phyloP scores from a whole-genome alignment of 2,797 vertebrate genomes.

The Gephyroberyx darwinii region DNA sequence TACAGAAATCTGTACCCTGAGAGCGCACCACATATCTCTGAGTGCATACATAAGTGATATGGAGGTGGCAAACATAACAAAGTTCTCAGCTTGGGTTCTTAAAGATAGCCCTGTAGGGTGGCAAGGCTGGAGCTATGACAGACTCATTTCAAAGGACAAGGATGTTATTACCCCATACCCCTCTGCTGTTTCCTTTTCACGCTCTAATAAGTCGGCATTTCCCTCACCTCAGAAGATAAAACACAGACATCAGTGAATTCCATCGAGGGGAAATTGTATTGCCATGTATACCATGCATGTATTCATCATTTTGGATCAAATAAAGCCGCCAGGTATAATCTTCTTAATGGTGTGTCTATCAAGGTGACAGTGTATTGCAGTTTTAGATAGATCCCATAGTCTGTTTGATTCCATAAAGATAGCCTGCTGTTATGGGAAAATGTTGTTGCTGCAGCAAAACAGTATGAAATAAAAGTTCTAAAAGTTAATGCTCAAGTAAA shows the following conservation, averaged over 20 bases:
- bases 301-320: constrained; percentile 73
- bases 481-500: constrained; percentile 28
- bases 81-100: constrained; percentile 54
- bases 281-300: constrained; percentile 56
- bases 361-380: constrained; percentile 54
- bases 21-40: constrained; percentile 23
- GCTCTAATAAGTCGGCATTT: constrained; percentile 76
- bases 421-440: constrained; percentile 33
- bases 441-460: constrained; percentile 31
- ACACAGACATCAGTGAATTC: constrained; percentile 72
- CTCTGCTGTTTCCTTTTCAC: constrained; percentile 72
- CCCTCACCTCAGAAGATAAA: constrained; percentile 72
- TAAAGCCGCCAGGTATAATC: constrained; percentile 70
- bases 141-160: constrained; percentile 78
- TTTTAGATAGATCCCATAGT: constrained; percentile 41
- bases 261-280: constrained; percentile 67
- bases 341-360: constrained; percentile 71
- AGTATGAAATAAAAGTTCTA: constrained; percentile 35
- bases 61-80: constrained; percentile 41
- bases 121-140: constrained; percentile 61
- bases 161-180: constrained; percentile 74
- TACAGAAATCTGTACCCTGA: constrained; percentile 15
- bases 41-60: constrained; percentile 28
- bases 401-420: constrained; percentile 57
- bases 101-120: constrained; percentile 36